Conservation (phyloP, 2,113 vertebrate genomes). For the Centrocercus urophasianus region DNA sequence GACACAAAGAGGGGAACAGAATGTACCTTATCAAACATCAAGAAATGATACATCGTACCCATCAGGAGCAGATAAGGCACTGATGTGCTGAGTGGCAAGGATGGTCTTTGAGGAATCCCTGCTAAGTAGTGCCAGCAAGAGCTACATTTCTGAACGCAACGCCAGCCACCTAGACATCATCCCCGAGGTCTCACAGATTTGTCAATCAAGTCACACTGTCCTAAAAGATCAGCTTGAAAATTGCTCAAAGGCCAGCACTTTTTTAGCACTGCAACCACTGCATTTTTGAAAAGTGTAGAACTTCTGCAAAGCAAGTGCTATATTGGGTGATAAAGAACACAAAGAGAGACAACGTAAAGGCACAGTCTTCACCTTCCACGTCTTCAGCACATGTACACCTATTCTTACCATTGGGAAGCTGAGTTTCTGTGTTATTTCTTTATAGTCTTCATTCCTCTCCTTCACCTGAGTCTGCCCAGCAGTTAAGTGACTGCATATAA, state of each 20-base stretch:
- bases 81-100: not conserved
- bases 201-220: not conserved
- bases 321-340: not conserved
- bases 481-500: constrained; percentile 84
- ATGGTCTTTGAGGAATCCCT: not conserved
- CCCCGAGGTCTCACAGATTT: not conserved
- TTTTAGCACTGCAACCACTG: not conserved
- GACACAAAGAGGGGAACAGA: not conserved
- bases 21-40: not conserved
- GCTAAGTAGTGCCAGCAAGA: not conserved
- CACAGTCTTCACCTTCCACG: not conserved
- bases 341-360: not conserved
- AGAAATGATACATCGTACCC: rapidly evolving
- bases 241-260: not conserved
- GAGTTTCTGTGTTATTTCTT: constrained; percentile 85
- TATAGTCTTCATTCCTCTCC: constrained; percentile 85
- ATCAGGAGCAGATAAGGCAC: not conserved
- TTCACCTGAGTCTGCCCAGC: constrained; percentile 86
- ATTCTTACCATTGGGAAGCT: constrained; percentile 81
- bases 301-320: not conserved
- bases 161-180: not conserved
- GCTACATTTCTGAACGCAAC: not conserved
- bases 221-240: not conserved
- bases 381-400: not conserved
- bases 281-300: not conserved